phyloP scores from a whole-genome alignment of 2,888 invertebrate genomes.

The Conus canariensis region DNA sequence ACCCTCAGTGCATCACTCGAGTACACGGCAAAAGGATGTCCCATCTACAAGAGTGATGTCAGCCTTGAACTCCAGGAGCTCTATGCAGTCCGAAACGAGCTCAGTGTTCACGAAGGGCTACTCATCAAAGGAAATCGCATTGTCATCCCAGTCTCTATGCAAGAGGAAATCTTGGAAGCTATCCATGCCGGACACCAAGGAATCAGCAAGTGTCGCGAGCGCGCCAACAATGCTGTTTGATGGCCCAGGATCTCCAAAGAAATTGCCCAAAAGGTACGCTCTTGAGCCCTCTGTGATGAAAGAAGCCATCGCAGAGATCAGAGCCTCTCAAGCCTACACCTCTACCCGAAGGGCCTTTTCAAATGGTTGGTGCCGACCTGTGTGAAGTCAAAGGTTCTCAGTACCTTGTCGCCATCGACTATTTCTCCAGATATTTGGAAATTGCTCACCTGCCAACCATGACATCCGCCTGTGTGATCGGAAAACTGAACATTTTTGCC shows the following conservation, averaged over 20 bases:
- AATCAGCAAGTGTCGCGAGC: slow-evolving; percentile 22
- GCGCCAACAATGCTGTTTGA: slow-evolving; percentile 11
- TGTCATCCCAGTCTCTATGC: slow-evolving; percentile 24
- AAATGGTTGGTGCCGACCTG: neutral
- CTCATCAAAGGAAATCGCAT: slow-evolving; percentile 7
- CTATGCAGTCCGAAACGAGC: neutral
- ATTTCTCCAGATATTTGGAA: slow-evolving; percentile 32
- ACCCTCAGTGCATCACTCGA: neutral
- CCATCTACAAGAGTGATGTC: slow-evolving; percentile 9
- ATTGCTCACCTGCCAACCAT: neutral
- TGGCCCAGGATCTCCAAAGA: slow-evolving; percentile 20
- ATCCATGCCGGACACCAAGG: slow-evolving; percentile 35
- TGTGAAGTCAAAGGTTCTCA: slow-evolving; percentile 3
- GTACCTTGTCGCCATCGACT: slow-evolving; percentile 32
- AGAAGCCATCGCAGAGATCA: neutral
- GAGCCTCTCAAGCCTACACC: slow-evolving; percentile 26
- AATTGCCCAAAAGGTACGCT: neutral
- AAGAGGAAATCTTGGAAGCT: slow-evolving; percentile 10
- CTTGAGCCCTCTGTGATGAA: slow-evolving; percentile 23
- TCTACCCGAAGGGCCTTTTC: slow-evolving; percentile 16
- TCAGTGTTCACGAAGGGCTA: neutral
- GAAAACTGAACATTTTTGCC: slow-evolving; percentile 3
- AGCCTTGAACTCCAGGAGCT: neutral
- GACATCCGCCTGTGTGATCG: neutral
- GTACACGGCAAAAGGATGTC: slow-evolving; percentile 29